Conservation (phyloP, 2,113 vertebrate genomes). For the Poecilia latipinna region DNA sequence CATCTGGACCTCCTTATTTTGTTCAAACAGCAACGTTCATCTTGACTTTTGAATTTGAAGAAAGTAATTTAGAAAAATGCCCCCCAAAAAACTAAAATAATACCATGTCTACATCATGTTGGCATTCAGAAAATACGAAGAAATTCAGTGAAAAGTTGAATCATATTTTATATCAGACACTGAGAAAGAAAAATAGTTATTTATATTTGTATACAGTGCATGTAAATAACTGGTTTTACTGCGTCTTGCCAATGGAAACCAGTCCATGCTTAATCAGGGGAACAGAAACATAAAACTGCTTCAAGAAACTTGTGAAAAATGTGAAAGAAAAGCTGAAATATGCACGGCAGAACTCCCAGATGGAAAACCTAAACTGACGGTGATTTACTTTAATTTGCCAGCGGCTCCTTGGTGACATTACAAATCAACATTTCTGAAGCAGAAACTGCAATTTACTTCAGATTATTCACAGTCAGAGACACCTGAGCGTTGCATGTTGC, state of each 20-base stretch:
- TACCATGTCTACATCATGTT: background rate
- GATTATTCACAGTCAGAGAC: background rate
- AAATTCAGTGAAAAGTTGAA: background rate
- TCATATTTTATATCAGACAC: background rate
- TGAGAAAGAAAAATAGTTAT: background rate
- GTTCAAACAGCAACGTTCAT: no score
- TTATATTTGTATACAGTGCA: no score
- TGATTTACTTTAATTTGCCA: background rate
- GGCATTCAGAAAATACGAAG: background rate
- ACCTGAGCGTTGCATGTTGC: background rate
- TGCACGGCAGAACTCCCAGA: background rate
- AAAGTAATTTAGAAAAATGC: no score
- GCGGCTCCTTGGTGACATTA: background rate
- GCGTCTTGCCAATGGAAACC: no score
- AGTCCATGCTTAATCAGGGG: background rate
- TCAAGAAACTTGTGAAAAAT: constrained; percentile 1
- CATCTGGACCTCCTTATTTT: no score
- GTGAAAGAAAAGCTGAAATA: no score
- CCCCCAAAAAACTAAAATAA: no score
- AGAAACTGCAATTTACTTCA: background rate
- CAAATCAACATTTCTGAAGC: background rate
- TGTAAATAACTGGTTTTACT: no score
- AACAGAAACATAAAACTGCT: constrained; percentile 3
- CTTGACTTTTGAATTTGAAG: no score
- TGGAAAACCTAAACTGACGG: no score